Evolutionary conservation across 1,140 invertebrate species (phyloP), one percentile per base, ranked within the genome.

Genomic region (Penaeus japonicus): DNA sequence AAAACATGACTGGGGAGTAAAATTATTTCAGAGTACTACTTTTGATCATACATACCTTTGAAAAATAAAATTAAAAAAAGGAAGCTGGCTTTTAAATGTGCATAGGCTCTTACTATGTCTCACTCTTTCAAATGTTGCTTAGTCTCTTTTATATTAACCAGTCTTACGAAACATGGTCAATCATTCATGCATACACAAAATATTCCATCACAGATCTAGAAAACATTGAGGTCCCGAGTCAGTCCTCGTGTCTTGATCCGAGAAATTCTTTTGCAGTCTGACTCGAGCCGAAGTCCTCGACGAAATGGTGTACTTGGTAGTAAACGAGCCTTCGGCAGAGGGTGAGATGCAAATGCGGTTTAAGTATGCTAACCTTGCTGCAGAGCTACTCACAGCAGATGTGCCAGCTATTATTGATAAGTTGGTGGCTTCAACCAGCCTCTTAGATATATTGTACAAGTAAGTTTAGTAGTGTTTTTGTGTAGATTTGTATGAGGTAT

Each of bases 311-410:
- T 95, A 95, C 39, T 93, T 98, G 84, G 96, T 97, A 85, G 97
- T 95, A 87, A 95, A 95, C 91, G 97, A 98, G 93, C 98, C 98
- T 47, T 93, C 95, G 2, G 93, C 93, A 75, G 96, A 97, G 92
- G 92, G 92, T 7, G 95, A 96, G 90, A 95, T 98, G 91, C 94
- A 95, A 90, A 93, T 94, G 89, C 95, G 96, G 92, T 99, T 97
- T 92, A 97, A 97, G 93, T 96, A 97, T 94, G 95, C 98, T 20
- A 97, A 97, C 93, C 95, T 98, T 91, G 97, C 97, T 57, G 98
- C 97, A 93, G 98, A 99, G 94, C 94, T 99, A 91, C 94, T 99
- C 88, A 98, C 97, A 32, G 96, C 95, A 91, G 96, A 99, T 94
- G 95, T 98, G 91, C 95, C 96, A 84, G 94, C 95, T 92, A 94